Base-by-base conservation (phyloP, 2,888 invertebrate species). In the Dasypolia templi region DNA sequence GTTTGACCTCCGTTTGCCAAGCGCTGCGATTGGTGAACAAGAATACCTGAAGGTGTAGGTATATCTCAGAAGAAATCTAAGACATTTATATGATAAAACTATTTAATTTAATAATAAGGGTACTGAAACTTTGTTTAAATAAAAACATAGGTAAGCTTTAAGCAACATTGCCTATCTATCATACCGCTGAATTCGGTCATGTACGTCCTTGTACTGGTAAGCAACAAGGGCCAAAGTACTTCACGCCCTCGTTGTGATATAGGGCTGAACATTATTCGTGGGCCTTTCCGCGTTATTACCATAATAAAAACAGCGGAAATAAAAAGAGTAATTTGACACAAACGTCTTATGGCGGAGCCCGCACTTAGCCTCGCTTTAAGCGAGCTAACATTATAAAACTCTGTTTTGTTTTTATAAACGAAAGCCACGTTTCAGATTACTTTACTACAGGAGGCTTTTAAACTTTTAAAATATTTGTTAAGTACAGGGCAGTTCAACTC, bases 291-390 rank as follows among this genome's bases (percentile, higher is more conserved):
- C 87, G 90, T 94, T 94, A 94, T 93, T 93, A 90, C 93, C 91
- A 90, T 94, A 93, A 93, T 94, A 94, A 94, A 94, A 92, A 91
- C 91, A 89, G 89, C 77, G 88, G 90, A 93, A 94, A 93, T 94
- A 94, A 94, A 93, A 94, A 93, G 88, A 89, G 92, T 90, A 92
- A 94, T 94, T 94, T 92, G 91, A 92, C 90, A 91, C 91, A 90
- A 93, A 90, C 91, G 90, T 91, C 91, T 92, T 91, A 91, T 84
- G 89, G 90, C 90, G 89, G 88, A 90, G 90, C 88, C 87, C 87
- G 87, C 88, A 89, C 90, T 91, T 91, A 89, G 88, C 88, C 76
- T 80, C 82, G 87, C 87, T 88, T 88, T 91, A 66, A 70, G 79
- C 44, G 72, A 55, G 74, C 65, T n/a, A n/a, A n/a, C n/a, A n/a